phyloP scores from a whole-genome alignment of 2,113 vertebrate genomes.

The Sander lucioperca region DNA sequence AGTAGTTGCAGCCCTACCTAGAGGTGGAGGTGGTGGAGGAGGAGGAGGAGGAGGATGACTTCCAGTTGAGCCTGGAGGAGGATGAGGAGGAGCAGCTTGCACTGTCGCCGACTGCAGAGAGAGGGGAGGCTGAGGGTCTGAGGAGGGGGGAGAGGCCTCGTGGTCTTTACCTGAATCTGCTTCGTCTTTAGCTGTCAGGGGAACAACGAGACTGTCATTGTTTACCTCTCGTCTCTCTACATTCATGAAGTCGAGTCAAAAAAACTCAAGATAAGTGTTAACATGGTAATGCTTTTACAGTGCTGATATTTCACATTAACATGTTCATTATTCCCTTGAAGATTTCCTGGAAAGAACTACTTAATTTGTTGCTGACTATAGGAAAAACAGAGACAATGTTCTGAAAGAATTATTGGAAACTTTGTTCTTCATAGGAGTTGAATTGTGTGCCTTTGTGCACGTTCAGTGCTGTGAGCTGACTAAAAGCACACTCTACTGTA shows the following conservation, averaged over 20 bases:
- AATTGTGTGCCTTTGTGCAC: too few relatives aligned
- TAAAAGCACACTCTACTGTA: too few relatives aligned
- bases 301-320: background rate
- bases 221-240: background rate
- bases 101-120: background rate
- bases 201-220: background rate
- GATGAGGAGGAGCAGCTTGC: slow-evolving; percentile 9
- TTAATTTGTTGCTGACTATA: background rate
- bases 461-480: too few relatives aligned
- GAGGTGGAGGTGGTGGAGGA: slow-evolving; percentile 2
- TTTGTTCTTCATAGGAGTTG: background rate
- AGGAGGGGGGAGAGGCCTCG: background rate
- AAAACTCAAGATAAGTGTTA: background rate
- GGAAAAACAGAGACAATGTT: background rate
- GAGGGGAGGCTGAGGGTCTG: background rate
- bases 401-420: background rate
- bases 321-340: background rate
- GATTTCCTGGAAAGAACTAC: background rate
- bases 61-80: slow-evolving; percentile 19
- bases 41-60: slow-evolving; percentile 26
- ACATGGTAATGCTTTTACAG: too few relatives aligned
- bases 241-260: background rate
- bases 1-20: too few relatives aligned
- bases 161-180: background rate
- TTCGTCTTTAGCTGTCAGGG: slow-evolving; percentile 21